Conservation (phyloP, 2,797 vertebrate genomes). For the Sparus aurata region DNA sequence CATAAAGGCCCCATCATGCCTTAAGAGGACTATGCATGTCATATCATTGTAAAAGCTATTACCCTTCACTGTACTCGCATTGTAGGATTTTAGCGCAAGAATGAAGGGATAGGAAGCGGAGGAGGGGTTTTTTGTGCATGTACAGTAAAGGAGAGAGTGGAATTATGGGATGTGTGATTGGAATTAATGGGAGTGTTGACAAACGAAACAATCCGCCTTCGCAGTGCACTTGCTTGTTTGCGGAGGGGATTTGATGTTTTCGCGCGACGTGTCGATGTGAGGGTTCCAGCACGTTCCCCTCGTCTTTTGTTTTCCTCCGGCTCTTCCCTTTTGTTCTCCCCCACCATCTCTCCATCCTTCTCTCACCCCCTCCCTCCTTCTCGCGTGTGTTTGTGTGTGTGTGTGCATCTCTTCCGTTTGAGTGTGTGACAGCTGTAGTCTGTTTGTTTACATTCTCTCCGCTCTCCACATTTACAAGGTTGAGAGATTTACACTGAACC, state of each 20-base stretch:
- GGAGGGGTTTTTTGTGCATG: conserved; percentile 21
- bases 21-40: conserved; percentile 70
- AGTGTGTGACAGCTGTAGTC: conserved; percentile 77
- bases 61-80: conserved; percentile 65
- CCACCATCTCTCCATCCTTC: conserved; percentile 9
- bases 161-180: conserved; percentile 77
- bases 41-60: conserved; percentile 67
- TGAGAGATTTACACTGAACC: conserved; percentile 69
- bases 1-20: conserved; percentile 84
- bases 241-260: conserved; percentile 68
- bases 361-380: neutral
- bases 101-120: conserved; percentile 47
- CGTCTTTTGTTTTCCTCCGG: conserved; percentile 38
- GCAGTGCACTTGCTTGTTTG: conserved; percentile 70
- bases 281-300: conserved; percentile 33
- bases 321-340: conserved; percentile 16
- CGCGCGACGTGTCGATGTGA: conserved; percentile 42
- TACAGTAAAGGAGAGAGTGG: conserved; percentile 42
- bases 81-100: conserved; percentile 39
- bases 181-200: conserved; percentile 78
- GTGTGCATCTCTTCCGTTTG: conserved; percentile 39
- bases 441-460: conserved; percentile 78
- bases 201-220: conserved; percentile 57
- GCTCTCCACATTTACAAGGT: conserved; percentile 69
- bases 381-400: neutral